Evolutionary conservation across 1,140 invertebrate species (phyloP), one percentile per base, ranked within the genome.

Genomic region (Thalassaphorura encarpata): DNA sequence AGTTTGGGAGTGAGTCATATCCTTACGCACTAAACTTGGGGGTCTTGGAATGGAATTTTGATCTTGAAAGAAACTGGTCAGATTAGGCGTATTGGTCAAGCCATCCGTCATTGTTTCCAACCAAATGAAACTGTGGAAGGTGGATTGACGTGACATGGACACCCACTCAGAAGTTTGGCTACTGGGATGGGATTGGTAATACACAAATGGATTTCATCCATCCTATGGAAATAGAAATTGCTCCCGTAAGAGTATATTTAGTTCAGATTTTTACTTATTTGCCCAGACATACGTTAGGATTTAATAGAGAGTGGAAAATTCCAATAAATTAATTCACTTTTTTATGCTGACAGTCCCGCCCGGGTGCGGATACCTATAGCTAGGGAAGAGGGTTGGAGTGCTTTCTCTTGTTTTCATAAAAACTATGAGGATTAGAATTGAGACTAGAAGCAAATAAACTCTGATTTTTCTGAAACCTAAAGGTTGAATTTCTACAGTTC

Each of bases 401-500:
- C 55, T 42, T 50, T 51, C 33, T 56, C 47, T 36, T 56, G 55
- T 56, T 56, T 36, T 13, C 46, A 41, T 18, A n/a, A 16, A 28
- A 31, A 23, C 19, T 48, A 41, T 49, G 36, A 29, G 36, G 47
- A 56, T 56, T 56, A 51, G 46, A 26, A 54, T 39, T 19, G 21
- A 26, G 43, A 41, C 23, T 28, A 43, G 39, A 36, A 29, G 48
- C 47, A 42, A 56, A 56, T 56, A 56, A 56, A 56, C 51, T 56
- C 55, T 56, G 55, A 56, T 56, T 51, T 56, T 46, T n/a, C 24
- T 26, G n/a, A n/a, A n/a, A n/a, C n/a, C n/a, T n/a, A n/a, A n/a
- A n/a, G n/a, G n/a, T n/a, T n/a, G n/a, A n/a, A n/a, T n/a, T n/a
- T n/a, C n/a, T n/a, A n/a, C n/a, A n/a, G n/a, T n/a, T n/a, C n/a